Evolutionary conservation across 1,140 invertebrate species (phyloP).

Genomic region (Diprion similis): DNA sequence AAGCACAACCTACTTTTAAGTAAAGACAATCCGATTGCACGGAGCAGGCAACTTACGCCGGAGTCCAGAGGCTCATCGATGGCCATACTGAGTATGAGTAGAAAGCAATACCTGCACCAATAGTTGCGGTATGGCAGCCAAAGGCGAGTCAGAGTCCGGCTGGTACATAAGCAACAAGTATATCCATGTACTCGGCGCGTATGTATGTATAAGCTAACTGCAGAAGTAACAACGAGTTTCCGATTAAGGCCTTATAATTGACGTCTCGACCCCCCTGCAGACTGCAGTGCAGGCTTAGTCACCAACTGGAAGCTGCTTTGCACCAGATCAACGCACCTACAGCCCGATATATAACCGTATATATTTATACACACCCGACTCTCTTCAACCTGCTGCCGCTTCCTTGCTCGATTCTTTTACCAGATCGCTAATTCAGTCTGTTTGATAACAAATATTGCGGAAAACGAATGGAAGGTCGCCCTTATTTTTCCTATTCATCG

Average conservation of each 20-base stretch:
- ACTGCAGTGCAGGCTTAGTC: conserved; percentile 48
- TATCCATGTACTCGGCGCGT: conserved; percentile 20
- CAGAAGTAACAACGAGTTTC: conserved; percentile 60
- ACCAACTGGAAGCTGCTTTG: conserved; percentile 49
- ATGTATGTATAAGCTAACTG: conserved; percentile 44
- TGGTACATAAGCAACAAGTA: conserved; percentile 27
- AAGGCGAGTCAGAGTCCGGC: conserved; percentile 15
- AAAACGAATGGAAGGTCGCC: no score
- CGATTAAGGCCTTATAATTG: conserved; percentile 61
- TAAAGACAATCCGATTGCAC: neutral
- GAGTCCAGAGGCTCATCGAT: neutral
- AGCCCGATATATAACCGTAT: neutral
- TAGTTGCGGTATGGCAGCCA: conserved; percentile 20
- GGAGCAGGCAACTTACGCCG: neutral
- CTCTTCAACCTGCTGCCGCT: neutral
- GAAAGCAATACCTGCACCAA: conserved; percentile 24
- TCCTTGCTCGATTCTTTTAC: neutral
- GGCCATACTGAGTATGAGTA: conserved; percentile 11
- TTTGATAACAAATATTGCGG: no score
- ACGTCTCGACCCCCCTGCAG: conserved; percentile 47
- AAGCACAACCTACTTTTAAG: conserved; percentile 38
- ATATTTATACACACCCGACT: neutral
- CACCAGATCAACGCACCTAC: conserved; percentile 52
- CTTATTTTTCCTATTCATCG: no score
- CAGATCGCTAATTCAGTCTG: conserved; percentile 6